A percentile compares a stretch with the other conserved stretches of the same genome.
Conservation (phyloP, 2,113 vertebrate genomes). For the Equus quagga region DNA sequence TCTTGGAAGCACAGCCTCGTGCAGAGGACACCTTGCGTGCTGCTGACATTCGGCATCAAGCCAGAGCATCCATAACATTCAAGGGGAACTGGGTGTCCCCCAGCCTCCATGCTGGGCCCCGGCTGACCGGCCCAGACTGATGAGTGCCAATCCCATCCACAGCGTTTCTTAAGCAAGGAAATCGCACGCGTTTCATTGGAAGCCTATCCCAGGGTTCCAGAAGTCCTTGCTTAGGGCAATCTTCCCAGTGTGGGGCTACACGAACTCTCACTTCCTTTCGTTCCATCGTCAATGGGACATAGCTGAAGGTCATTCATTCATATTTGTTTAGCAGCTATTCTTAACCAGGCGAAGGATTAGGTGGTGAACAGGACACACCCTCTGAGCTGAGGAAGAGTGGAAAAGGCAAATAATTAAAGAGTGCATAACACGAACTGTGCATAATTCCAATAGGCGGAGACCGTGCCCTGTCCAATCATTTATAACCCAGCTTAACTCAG, state of each 20-base stretch:
- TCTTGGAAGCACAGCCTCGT: conserved; percentile 36
- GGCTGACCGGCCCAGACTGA: background rate
- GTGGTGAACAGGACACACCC: background rate
- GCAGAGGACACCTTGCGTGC: conserved; percentile 49
- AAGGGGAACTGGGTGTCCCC: background rate
- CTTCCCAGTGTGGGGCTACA: background rate
- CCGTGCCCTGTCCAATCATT: background rate
- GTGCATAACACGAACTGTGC: background rate
- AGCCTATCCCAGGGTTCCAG: background rate
- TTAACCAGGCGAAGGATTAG: background rate
- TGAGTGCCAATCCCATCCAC: background rate
- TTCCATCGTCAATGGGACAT: background rate
- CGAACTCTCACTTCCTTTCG: background rate
- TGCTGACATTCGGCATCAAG: background rate
- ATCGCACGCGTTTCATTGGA: background rate
- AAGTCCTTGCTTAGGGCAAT: background rate
- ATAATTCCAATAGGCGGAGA: background rate
- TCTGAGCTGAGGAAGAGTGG: background rate
- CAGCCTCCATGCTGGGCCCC: background rate
- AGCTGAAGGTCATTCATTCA: background rate
- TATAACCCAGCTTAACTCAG: background rate
- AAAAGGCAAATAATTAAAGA: background rate
- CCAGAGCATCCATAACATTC: background rate
- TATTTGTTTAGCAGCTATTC: background rate
- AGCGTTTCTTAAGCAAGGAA: background rate